Evolutionary conservation across 30 jellyfish, hydroid and myxozoan genomes (phyloP).

Genomic region (Haliclystus octoradiatus): DNA sequence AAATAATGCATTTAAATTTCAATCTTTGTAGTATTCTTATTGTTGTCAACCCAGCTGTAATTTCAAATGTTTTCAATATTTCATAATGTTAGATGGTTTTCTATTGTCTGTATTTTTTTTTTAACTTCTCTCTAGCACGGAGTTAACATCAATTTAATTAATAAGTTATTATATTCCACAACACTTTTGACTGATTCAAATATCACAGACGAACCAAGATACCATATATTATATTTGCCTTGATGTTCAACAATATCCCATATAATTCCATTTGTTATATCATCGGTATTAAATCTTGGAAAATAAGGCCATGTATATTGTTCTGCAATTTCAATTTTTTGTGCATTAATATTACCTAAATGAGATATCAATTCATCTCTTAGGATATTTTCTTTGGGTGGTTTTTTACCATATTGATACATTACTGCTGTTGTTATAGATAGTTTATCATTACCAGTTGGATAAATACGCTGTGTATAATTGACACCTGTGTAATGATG

Average conservation of each 20-base stretch:
- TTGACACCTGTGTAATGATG: slow-evolving; percentile 27
- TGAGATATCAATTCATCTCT: slow-evolving; percentile 13
- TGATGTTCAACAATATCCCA: slow-evolving; percentile 53
- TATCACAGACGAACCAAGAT: slow-evolving; percentile 57
- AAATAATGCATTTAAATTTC: too few species aligned
- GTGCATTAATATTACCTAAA: slow-evolving; percentile 23
- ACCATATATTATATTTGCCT: slow-evolving; percentile 50
- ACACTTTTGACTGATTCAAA: slow-evolving; percentile 61
- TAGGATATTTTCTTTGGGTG: slow-evolving; percentile 31
- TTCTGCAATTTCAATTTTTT: not conserved
- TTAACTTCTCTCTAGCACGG: too few species aligned
- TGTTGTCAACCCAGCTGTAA: too few species aligned
- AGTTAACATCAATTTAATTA: slow-evolving; percentile 27
- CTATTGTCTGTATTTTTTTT: too few species aligned
- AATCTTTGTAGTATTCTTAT: too few species aligned
- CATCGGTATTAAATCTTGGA: slow-evolving; percentile 28
- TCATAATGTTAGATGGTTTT: too few species aligned
- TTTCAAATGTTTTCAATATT: too few species aligned
- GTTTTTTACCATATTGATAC: slow-evolving; percentile 54
- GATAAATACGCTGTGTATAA: slow-evolving; percentile 42
- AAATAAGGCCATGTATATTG: slow-evolving; percentile 46
- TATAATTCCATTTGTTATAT: slow-evolving; percentile 18
- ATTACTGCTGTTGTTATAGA: slow-evolving; percentile 47
- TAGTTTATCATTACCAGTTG: slow-evolving; percentile 47
- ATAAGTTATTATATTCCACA: slow-evolving; percentile 43